phyloP scores from a whole-genome alignment of 1,140 invertebrate species.

The Aphaenogaster floridana region DNA sequence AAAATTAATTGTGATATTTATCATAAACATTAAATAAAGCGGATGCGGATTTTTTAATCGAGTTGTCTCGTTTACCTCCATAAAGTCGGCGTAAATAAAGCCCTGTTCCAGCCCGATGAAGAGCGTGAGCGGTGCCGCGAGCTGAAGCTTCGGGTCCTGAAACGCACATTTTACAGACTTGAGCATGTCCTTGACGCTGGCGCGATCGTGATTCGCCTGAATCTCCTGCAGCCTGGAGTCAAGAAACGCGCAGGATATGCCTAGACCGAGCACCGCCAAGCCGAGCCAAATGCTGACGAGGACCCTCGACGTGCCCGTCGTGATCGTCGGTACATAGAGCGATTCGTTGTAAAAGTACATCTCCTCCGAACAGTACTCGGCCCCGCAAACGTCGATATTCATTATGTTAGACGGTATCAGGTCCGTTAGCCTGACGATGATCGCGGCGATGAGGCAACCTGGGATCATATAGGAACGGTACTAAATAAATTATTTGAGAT shows the following conservation, averaged over 20 bases:
- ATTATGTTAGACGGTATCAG: slow-evolving; percentile 50
- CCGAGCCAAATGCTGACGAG: slow-evolving; percentile 87
- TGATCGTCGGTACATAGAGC: slow-evolving; percentile 82
- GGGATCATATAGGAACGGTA: not conserved
- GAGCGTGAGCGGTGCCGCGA: slow-evolving; percentile 89
- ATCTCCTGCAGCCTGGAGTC: slow-evolving; percentile 85
- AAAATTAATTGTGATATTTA: not conserved
- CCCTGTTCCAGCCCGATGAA: slow-evolving; percentile 92
- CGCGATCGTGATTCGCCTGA: slow-evolving; percentile 79
- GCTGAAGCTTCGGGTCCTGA: slow-evolving; percentile 87
- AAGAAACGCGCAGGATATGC: slow-evolving; percentile 87
- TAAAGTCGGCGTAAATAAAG: slow-evolving; percentile 91
- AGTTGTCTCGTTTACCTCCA: slow-evolving; percentile 87
- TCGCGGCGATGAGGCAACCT: slow-evolving; percentile 82
- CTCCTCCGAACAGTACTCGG: slow-evolving; percentile 82
- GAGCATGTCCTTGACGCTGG: slow-evolving; percentile 74
- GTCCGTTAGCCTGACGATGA: slow-evolving; percentile 81
- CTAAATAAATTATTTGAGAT: not conserved
- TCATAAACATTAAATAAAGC: not conserved
- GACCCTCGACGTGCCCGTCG: slow-evolving; percentile 84
- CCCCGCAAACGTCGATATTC: slow-evolving; percentile 78
- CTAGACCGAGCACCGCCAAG: slow-evolving; percentile 86
- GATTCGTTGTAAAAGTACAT: slow-evolving; percentile 79
- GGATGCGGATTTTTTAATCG: not conserved
- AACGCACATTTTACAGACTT: slow-evolving; percentile 84